Percentiles rank a stretch among this genome's conserved stretches.
Conservation (phyloP, 1,140 invertebrate species). For the Branchinecta lindahli region DNA sequence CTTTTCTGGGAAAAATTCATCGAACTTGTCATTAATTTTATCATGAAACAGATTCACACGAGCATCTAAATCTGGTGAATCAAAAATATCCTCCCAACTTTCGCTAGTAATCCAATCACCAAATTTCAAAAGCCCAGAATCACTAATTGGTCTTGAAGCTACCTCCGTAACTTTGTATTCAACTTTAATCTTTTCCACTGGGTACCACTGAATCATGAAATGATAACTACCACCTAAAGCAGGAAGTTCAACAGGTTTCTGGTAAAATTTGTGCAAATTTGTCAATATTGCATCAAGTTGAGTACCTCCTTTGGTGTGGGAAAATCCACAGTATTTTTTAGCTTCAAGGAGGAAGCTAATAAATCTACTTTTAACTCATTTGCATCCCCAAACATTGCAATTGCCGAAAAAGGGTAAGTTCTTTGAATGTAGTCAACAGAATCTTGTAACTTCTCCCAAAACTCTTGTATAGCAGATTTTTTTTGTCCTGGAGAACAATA, state of each 20-base stretch:
- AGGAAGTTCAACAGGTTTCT: neutral
- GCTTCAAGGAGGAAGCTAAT: neutral
- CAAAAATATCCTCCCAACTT: neutral
- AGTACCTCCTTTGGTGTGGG: neutral
- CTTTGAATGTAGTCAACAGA: too few species aligned
- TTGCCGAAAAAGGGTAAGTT: too few species aligned
- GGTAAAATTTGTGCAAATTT: neutral
- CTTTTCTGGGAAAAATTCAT: neutral
- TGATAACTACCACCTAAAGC: neutral
- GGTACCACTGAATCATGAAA: neutral
- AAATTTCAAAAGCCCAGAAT: neutral
- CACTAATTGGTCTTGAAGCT: neutral
- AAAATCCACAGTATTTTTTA: neutral
- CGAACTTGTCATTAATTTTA: neutral
- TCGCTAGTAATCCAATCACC: neutral
- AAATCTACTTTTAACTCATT: neutral
- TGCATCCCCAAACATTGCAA: neutral
- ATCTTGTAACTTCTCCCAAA: too few species aligned
- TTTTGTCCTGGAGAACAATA: too few species aligned
- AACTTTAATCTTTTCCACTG: neutral
- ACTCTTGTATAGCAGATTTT: too few species aligned
- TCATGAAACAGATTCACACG: neutral
- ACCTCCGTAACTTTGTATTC: slow-evolving; percentile 1
- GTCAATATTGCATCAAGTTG: neutral
- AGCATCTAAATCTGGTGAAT: neutral